Conservation (phyloP, 1,140 invertebrate genomes). For the Drosophila sulfurigaster region DNA sequence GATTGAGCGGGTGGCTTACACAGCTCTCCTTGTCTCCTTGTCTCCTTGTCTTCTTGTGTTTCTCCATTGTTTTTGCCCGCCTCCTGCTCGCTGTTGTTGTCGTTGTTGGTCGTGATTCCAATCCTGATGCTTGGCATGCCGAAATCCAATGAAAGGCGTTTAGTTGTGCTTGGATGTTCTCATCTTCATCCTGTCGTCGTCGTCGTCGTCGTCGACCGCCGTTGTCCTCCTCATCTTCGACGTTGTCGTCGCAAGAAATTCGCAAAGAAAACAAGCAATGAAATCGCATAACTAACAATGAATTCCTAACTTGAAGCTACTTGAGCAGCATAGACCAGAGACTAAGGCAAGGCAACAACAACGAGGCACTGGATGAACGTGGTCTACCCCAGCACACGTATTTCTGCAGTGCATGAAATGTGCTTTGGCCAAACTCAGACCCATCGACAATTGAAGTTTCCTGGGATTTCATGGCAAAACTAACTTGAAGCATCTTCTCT, state of each 20-base stretch:
- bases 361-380: constrained; percentile 58
- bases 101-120: constrained; percentile 69
- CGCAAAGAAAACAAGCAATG: constrained; percentile 83
- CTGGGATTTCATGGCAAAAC: constrained; percentile 69
- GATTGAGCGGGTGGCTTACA: constrained; percentile 52
- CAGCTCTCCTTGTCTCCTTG: constrained; percentile 11
- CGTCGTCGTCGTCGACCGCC: background rate
- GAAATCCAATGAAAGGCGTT: constrained; percentile 83
- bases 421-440: constrained; percentile 19
- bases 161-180: constrained; percentile 67
- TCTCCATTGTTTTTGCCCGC: background rate
- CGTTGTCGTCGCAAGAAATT: constrained; percentile 67
- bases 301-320: constrained; percentile 81
- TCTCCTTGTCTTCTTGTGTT: background rate
- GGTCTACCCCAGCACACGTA: constrained; percentile 58
- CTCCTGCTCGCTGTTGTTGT: constrained; percentile 4
- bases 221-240: background rate
- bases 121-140: constrained; percentile 76
- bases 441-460: constrained; percentile 63
- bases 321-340: constrained; percentile 64
- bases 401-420: constrained; percentile 45
- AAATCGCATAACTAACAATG: constrained; percentile 84
- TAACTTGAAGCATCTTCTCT: constrained; percentile 60
- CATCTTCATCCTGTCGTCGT: constrained; percentile 9
- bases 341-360: constrained; percentile 21